phyloP scores from a whole-genome alignment of 92 coral and sea anemone genomes.

The Micromussa lordhowensis region DNA sequence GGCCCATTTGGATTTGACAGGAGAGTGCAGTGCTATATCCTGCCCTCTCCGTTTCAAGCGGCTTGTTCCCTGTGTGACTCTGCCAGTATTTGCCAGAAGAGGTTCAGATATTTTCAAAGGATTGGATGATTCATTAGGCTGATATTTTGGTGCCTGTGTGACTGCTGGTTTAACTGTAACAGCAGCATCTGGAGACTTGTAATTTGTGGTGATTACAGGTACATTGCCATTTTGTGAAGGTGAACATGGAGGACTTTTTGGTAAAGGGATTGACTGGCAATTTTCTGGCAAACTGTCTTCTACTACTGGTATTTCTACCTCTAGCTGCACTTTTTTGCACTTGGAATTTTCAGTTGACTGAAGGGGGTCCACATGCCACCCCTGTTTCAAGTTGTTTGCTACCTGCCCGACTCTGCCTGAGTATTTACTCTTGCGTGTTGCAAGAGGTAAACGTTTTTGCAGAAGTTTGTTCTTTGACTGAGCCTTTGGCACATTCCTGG shows the following conservation, averaged over 20 bases:
- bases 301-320: slow-evolving; percentile 33
- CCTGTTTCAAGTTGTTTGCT: slow-evolving; percentile 39
- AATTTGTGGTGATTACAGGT: slow-evolving; percentile 12
- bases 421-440: slow-evolving; percentile 31
- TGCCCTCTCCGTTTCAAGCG: slow-evolving; percentile 23
- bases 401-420: slow-evolving; percentile 41
- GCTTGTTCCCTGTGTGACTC: slow-evolving; percentile 14
- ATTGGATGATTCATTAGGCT: slow-evolving; percentile 28
- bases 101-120: background rate
- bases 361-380: slow-evolving; percentile 42
- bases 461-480: slow-evolving; percentile 1
- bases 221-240: slow-evolving; percentile 24
- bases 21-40: background rate
- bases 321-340: background rate
- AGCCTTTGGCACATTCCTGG: slow-evolving; percentile 2
- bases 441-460: slow-evolving; percentile 13
- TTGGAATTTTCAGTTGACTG: slow-evolving; percentile 21
- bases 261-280: background rate
- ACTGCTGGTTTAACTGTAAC: slow-evolving; percentile 13
- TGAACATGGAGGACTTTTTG: slow-evolving; percentile 12
- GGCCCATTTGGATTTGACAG: slow-evolving; percentile 16
- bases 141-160: slow-evolving; percentile 20
- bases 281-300: slow-evolving; percentile 24
- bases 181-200: slow-evolving; percentile 27
- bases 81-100: slow-evolving; percentile 24